Conservation (phyloP, 1,140 invertebrate species). For the Whitmania pigra region DNA sequence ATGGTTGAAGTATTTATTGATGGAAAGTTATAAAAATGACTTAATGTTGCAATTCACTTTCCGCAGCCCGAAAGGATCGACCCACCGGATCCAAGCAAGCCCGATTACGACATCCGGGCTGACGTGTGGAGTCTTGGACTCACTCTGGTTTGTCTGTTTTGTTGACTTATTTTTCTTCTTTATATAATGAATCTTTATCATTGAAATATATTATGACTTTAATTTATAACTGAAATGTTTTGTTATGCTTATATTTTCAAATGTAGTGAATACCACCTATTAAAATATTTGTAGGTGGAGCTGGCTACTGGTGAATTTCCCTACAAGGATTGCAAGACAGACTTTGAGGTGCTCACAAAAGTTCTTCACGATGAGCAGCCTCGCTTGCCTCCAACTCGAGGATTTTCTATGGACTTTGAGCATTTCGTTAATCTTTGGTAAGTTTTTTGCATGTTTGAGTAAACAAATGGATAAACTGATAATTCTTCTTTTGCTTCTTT, state of each 20-base stretch:
- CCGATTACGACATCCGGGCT: constrained; percentile 91
- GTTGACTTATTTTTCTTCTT: background rate
- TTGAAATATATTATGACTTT: background rate
- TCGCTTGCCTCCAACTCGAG: constrained; percentile 32
- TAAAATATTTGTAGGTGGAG: constrained; percentile 46
- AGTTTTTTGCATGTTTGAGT: background rate
- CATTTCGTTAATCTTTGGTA: constrained; percentile 42
- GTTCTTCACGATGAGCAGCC: constrained; percentile 42
- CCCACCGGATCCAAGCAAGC: constrained; percentile 42
- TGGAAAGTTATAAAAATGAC: background rate
- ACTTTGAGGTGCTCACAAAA: constrained; percentile 43
- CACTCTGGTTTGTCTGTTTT: constrained; percentile 57
- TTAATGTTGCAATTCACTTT: background rate
- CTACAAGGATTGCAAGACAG: constrained; percentile 42
- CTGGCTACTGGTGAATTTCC: constrained; percentile 43
- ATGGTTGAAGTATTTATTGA: background rate
- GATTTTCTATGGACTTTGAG: constrained; percentile 39
- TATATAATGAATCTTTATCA: background rate
- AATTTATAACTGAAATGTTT: background rate
- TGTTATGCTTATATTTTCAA: no score
- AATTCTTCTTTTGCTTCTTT: no score
- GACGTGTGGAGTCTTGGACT: constrained; percentile 99
- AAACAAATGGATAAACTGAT: background rate
- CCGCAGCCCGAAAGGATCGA: constrained; percentile 41
- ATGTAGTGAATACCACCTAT: no score